These are phyloP conservation scores for Leptinotarsa juncta DNA, from an alignment of 2,888 invertebrate genomes.

Conservation along the genomic window DNA sequence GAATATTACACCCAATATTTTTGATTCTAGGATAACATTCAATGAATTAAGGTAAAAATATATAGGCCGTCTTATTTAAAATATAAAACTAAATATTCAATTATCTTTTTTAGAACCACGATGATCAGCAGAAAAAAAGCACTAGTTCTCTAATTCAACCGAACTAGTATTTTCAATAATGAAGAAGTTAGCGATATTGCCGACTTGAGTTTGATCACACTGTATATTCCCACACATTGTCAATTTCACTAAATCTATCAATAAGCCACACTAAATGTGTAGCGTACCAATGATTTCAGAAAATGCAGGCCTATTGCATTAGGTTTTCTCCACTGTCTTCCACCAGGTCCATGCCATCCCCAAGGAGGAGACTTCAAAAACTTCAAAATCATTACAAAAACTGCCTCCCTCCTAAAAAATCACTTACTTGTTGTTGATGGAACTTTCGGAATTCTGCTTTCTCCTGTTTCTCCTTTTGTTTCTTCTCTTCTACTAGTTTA, in stretches of 20 bases:
- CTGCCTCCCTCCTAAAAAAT: slow-evolving; percentile 3
- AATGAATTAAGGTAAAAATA: no score
- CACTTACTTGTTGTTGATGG: slow-evolving; percentile 71
- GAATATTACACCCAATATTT: no score
- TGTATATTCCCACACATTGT: background rate
- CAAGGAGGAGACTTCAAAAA: slow-evolving; percentile 68
- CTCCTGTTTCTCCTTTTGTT: slow-evolving; percentile 67
- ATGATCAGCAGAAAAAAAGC: no score
- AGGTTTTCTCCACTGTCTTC: slow-evolving; percentile 80
- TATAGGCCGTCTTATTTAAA: no score
- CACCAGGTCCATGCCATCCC: slow-evolving; percentile 79
- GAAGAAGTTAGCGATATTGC: no score
- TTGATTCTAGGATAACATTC: no score
- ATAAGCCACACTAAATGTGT: slow-evolving; percentile 55
- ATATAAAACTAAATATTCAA: no score
- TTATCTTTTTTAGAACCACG: no score
- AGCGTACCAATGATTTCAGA: slow-evolving; percentile 80
- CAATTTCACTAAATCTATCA: background rate
- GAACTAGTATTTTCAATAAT: no score
- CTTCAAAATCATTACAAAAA: slow-evolving; percentile 50
- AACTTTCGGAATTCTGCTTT: slow-evolving; percentile 66
- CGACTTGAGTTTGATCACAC: no score
- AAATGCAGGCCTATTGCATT: slow-evolving; percentile 79
- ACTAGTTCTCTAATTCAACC: no score
- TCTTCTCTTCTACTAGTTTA: slow-evolving; percentile 71